Evolutionary conservation across 2,113 vertebrate genomes (phyloP).

Genomic region (Arvicanthis niloticus): DNA sequence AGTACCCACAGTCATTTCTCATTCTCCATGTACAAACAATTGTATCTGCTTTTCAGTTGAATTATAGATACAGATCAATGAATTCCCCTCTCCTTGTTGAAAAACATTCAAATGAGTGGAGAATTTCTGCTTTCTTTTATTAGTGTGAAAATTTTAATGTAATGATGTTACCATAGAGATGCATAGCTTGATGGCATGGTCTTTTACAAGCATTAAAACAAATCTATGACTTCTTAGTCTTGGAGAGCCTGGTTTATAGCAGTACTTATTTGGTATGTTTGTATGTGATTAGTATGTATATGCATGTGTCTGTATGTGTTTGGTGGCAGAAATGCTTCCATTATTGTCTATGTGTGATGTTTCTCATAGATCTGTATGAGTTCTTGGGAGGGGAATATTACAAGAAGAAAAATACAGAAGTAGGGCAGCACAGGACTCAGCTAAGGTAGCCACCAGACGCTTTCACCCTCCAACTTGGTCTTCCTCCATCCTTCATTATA

Average conservation of each 20-base stretch:
- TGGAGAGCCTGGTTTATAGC: background rate
- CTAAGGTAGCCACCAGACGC: too few relatives aligned
- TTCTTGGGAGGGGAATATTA: background rate
- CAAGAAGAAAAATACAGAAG: background rate
- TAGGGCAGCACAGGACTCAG: background rate
- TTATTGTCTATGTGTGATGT: background rate
- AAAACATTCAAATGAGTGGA: slow-evolving; percentile 29
- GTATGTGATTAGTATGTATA: too few relatives aligned
- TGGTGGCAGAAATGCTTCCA: background rate
- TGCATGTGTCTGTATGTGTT: background rate
- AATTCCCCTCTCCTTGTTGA: background rate
- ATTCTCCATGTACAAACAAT: background rate
- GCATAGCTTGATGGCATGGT: background rate
- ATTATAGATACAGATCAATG: background rate
- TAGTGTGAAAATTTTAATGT: background rate
- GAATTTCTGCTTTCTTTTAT: background rate
- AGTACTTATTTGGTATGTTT: background rate
- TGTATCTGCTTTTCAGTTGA: background rate
- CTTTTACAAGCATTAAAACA: background rate
- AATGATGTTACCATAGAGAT: background rate
- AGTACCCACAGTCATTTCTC: slow-evolving; percentile 13
- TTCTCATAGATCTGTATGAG: background rate
- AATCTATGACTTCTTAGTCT: background rate
- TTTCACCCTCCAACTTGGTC: background rate
- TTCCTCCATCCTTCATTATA: background rate